Base-by-base conservation (phyloP, 2,888 invertebrate genomes). In the Clivina fossor region DNA sequence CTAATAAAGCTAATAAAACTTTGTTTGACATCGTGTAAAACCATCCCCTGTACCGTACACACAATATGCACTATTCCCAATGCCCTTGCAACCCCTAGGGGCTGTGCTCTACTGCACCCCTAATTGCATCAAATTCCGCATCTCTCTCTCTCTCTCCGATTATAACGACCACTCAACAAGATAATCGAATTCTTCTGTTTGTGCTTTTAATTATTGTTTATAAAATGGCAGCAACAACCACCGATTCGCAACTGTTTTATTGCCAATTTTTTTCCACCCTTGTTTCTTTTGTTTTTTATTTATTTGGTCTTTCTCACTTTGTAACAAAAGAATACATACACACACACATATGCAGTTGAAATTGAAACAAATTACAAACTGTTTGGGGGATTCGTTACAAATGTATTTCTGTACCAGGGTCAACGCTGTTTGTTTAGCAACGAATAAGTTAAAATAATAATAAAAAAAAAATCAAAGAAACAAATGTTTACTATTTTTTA, bases 121-220 rank as follows among this genome's bases (percentile, higher is more conserved):
- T 30, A 30, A 30, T 13, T 2, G 30, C 3, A 30, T 30, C 30
- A 30, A 11, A 30, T 13, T 5, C 3, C 13, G 13, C 7, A 30
- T 30, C n/a, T 11, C n/a, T n/a, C n/a, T n/a, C n/a, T n/a, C n/a
- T n/a, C n/a, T n/a, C n/a, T 30, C 11, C 30, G n/a, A 30, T 30
- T 30, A 30, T 30, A 30, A 11, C 35, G 2, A 16, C 11, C 16
- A 35, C 16, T 15, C 13, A 35, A 13, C 35, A 43, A 43, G 43
- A 43, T 43, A 43, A 43, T 43, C 43, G 43, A 43, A 43, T 43
- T 43, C 28, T 24, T 43, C 11, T 28, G 43, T 26, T 26, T 26
- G 43, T 26, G 28, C 28, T 43, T 26, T 24, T 43, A 38, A 38
- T 38, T 38, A 38, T 38, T n/a, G 16, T n/a, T 18, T 16, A 5